Evolutionary conservation across 2,888 invertebrate genomes (phyloP).

Genomic region (Caenorhabditis imperialis): DNA sequence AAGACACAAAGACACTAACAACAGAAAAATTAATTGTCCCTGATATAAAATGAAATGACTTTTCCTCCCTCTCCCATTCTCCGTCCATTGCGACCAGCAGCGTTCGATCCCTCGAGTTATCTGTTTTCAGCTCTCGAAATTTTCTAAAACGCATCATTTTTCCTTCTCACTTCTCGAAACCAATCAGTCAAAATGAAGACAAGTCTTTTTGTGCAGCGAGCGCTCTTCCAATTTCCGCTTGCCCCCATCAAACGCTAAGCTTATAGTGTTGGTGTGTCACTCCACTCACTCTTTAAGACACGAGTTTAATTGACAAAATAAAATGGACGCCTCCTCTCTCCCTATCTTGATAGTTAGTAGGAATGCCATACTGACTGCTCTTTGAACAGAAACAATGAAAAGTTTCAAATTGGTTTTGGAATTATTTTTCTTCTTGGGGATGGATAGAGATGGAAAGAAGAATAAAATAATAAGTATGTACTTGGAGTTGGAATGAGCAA

Average conservation of each 20-base stretch:
- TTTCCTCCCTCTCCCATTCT: background rate
- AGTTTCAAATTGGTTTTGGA: too few relatives aligned
- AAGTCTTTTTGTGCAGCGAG: constrained; percentile 29
- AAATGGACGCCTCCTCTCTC: constrained; percentile 15
- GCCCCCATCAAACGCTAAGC: constrained; percentile 48
- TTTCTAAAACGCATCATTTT: constrained; percentile 23
- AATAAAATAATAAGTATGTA: too few relatives aligned
- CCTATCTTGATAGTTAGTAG: too few relatives aligned
- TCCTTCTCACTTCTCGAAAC: constrained; percentile 12
- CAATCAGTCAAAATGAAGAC: constrained; percentile 48
- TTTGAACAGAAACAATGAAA: background rate
- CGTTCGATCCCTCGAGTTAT: background rate
- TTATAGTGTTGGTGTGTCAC: constrained; percentile 39
- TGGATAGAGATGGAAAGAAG: too few relatives aligned
- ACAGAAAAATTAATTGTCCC: too few relatives aligned
- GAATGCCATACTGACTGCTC: background rate
- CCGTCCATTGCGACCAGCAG: background rate
- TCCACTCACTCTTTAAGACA: constrained; percentile 30
- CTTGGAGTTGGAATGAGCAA: too few relatives aligned
- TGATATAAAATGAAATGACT: background rate
- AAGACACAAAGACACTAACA: too few relatives aligned
- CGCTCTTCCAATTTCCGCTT: constrained; percentile 19
- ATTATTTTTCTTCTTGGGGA: background rate
- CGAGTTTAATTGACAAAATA: constrained; percentile 52
- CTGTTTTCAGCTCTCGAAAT: too few relatives aligned